Evolutionary conservation across 2,113 vertebrate genomes (phyloP).

Genomic region (Sander vitreus): DNA sequence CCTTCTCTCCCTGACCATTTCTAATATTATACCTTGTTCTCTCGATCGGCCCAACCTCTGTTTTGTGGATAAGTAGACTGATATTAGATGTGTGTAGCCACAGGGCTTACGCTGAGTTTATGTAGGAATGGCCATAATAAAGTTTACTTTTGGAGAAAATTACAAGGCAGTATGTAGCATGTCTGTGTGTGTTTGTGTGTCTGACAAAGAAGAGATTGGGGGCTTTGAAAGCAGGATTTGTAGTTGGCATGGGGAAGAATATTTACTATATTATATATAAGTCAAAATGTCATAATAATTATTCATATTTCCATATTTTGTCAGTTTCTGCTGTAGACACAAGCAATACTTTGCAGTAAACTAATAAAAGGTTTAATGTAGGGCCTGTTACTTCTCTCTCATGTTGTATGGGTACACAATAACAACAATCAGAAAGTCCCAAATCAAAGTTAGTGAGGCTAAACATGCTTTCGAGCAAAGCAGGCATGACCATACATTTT

Average conservation of each 20-base stretch:
- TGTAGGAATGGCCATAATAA: slow-evolving; percentile 43
- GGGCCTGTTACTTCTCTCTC: neutral
- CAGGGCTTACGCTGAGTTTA: slow-evolving; percentile 33
- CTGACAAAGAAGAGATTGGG: neutral
- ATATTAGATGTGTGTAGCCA: slow-evolving; percentile 35
- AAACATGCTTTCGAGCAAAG: slow-evolving; percentile 51
- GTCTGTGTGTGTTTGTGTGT: slow-evolving; percentile 11
- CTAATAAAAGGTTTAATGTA: neutral
- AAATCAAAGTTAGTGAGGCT: slow-evolving; percentile 45
- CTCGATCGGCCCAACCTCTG: neutral
- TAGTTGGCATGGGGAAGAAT: neutral
- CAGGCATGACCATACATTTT: slow-evolving; percentile 48
- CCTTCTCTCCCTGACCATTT: slow-evolving; percentile 30
- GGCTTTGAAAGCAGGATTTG: neutral
- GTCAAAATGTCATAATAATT: neutral
- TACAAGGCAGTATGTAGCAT: slow-evolving; percentile 18
- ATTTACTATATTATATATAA: neutral
- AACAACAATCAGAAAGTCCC: slow-evolving; percentile 39
- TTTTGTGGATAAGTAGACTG: slow-evolving; percentile 27
- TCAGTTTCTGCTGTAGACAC: neutral
- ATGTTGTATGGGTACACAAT: slow-evolving; percentile 12
- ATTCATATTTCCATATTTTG: neutral
- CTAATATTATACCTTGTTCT: slow-evolving; percentile 38
- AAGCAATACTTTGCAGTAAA: neutral
- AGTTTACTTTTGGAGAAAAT: slow-evolving; percentile 54